A percentile compares a stretch with the other conserved stretches of the same genome.
Conservation (phyloP, 2,113 vertebrate genomes). For the Hyaena hyaena region DNA sequence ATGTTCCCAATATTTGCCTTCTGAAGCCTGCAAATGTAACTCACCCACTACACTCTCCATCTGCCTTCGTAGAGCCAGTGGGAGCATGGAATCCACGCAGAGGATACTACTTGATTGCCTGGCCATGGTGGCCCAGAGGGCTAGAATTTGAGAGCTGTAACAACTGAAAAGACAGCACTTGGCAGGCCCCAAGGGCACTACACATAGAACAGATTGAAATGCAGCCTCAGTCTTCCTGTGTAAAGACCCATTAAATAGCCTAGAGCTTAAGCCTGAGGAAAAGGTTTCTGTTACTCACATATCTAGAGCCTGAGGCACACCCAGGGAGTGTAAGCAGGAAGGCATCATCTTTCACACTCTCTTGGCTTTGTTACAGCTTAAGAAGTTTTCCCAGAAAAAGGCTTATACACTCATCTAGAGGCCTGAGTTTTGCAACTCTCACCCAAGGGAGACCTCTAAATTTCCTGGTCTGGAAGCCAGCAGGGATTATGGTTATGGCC, state of each 20-base stretch:
- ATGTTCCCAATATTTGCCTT: background rate
- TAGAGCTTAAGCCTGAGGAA: background rate
- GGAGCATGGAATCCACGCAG: background rate
- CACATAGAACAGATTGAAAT: background rate
- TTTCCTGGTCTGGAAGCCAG: background rate
- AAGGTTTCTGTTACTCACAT: background rate
- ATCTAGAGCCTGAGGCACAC: background rate
- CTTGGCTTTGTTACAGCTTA: background rate
- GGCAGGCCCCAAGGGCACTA: background rate
- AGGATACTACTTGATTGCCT: background rate
- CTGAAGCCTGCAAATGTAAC: background rate
- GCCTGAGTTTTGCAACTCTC: background rate
- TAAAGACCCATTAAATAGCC: background rate
- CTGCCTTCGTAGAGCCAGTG: background rate
- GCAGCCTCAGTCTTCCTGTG: background rate
- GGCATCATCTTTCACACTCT: background rate
- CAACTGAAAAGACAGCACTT: background rate
- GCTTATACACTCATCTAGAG: background rate
- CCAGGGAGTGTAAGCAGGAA: background rate
- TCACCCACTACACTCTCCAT: background rate
- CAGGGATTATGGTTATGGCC: background rate
- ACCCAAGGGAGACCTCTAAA: background rate
- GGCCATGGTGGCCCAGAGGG: background rate
- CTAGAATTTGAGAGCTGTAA: background rate
- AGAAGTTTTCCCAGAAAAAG: background rate